Base-by-base conservation (phyloP, 2,113 vertebrate species). In the Gasterosteus nipponicus region DNA sequence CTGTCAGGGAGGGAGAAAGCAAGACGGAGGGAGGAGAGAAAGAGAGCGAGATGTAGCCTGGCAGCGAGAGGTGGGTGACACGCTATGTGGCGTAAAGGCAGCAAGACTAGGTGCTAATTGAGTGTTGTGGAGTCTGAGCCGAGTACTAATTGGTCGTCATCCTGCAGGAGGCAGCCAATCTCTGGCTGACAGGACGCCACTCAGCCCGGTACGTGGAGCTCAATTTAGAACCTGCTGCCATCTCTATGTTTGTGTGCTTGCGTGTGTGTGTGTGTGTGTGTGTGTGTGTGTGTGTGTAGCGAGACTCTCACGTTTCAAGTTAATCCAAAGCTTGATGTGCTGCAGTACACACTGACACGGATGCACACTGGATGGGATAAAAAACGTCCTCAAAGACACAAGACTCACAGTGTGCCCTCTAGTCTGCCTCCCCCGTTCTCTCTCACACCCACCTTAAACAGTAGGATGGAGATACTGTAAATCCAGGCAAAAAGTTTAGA, bases 61-160 rank as follows among this genome's bases (percentile, higher is more conserved):
- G 73, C 77, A 63, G 82, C 81, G 90, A 93, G 93, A 94, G 91
- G 90, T 93, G 91, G 93, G 86, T 95, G 94, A 95, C 94, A 94
- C 91, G 89, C 86, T 65, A 77, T 87, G 85, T 86, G 82, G 87
- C 86, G 76, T 87, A 61, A 90, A 91, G 91, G 90, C 83, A 66
- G 84, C 69, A 58, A 81, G 76, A 49, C 80, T 86, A 51, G 1
- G 59, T 84, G 86, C 86, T 92, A 89, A 91, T 89, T 89, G 88
- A 89, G 80, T 86, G 83, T 82, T 85, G 88, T 67, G 38, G 84
- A 86, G 82, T 77, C 81, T 62, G 88, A 80, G 74, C 61, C 19
- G 58, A 78, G 81, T 60, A 75, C 73, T 91, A 91, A 92, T 92
- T 90, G 87, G 88, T 22, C 79, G 62, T 83, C 73, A 60, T 87